Evolutionary conservation across 2,888 invertebrate genomes (phyloP).

Genomic region (Amphipoea lucens): DNA sequence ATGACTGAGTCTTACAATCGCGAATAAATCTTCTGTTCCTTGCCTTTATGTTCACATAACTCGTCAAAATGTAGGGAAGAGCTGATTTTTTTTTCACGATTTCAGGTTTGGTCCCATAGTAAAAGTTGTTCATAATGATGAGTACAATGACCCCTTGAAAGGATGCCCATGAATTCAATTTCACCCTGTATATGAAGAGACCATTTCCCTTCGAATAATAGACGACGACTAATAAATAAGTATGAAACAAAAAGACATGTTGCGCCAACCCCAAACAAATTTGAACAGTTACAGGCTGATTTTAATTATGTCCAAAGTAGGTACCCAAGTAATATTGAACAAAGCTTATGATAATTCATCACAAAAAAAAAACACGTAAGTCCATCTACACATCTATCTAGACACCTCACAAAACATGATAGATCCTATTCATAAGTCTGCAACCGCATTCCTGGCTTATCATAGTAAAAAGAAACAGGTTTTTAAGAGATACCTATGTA

Average conservation of each 20-base stretch:
- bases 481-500: conserved; percentile 38
- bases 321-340: not conserved
- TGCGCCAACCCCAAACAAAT: not conserved
- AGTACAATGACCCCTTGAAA: too few relatives aligned
- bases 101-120: too few relatives aligned
- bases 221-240: not conserved
- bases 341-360: not conserved
- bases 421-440: conserved; percentile 46
- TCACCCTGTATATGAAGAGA: not conserved
- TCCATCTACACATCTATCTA: conserved; percentile 7
- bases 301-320: not conserved
- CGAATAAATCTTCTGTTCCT: too few relatives aligned
- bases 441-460: conserved; percentile 45
- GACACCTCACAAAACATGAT: conserved; percentile 37
- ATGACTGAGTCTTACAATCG: not conserved
- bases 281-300: not conserved
- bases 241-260: not conserved
- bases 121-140: too few relatives aligned
- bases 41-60: too few relatives aligned
- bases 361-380: not conserved
- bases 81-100: too few relatives aligned
- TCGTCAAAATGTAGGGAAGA: too few relatives aligned
- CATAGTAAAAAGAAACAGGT: conserved; percentile 51
- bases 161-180: too few relatives aligned
- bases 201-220: not conserved